A percentile compares a stretch with the other conserved stretches of the same genome.
Conservation (phyloP, 2,113 vertebrate species). For the Neogobius melanostomus region DNA sequence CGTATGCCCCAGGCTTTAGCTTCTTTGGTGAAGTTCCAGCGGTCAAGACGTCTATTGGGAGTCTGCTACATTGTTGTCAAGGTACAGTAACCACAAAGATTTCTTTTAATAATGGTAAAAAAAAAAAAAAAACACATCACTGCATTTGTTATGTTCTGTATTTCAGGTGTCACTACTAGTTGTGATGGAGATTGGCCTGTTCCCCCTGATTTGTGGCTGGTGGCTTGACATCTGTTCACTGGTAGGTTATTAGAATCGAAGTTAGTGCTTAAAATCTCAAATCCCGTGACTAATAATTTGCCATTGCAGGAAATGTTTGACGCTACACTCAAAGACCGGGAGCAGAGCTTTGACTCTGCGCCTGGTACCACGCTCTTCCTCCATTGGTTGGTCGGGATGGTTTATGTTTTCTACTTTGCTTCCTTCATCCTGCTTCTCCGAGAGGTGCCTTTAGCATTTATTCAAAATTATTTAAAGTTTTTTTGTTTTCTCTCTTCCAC, state of each 20-base stretch:
- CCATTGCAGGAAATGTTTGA: conserved; percentile 93
- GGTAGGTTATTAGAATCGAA: conserved; percentile 72
- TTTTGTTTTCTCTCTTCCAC: too few species aligned
- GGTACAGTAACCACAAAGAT: conserved; percentile 73
- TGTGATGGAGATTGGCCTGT: conserved; percentile 95
- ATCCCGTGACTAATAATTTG: not conserved
- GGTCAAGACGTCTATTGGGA: conserved; percentile 89
- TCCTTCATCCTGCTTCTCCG: conserved; percentile 95
- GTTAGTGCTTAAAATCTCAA: conserved; percentile 5
- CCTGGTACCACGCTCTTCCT: conserved; percentile 97
- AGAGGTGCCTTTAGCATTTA: conserved; percentile 77
- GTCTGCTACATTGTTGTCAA: conserved; percentile 98
- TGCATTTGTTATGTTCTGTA: not conserved
- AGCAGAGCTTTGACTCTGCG: conserved; percentile 92
- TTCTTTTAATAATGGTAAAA: not conserved
- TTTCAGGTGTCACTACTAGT: conserved; percentile 91
- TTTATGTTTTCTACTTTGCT: conserved; percentile 97
- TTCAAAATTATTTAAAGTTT: not conserved
- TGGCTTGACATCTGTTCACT: conserved; percentile 97
- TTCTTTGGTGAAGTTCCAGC: conserved; percentile 90
- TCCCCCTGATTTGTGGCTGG: conserved; percentile 97
- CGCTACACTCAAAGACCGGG: conserved; percentile 90
- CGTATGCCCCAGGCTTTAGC: conserved; percentile 81
- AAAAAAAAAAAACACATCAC: not conserved
- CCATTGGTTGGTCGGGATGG: conserved; percentile 97